Evolutionary conservation across 2,888 invertebrate species (phyloP).

Genomic region (Cylindroiulus punctatus): DNA sequence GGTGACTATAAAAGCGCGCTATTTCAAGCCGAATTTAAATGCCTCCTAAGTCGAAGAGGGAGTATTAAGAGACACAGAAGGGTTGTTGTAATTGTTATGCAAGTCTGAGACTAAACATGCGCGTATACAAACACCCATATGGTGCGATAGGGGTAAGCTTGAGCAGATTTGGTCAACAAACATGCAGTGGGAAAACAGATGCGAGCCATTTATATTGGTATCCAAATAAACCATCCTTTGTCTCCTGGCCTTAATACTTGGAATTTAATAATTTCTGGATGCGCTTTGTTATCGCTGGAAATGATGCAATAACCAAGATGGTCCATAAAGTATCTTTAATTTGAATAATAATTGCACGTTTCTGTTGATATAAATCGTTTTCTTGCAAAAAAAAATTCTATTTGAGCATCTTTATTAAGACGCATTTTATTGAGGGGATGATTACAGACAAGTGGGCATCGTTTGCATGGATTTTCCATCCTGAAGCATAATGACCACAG

Average conservation of each 20-base stretch:
- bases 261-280: not conserved
- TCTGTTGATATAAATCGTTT: no score
- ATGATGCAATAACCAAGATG: not conserved
- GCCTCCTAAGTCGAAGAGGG: slow-evolving; percentile 24
- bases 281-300: not conserved
- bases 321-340: not conserved
- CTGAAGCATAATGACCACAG: no score
- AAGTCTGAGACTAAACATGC: slow-evolving; percentile 27
- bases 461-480: no score
- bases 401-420: no score
- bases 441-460: no score
- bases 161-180: slow-evolving; percentile 27
- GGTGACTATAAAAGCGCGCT: not conserved
- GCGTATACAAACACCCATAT: slow-evolving; percentile 8
- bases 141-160: slow-evolving; percentile 4
- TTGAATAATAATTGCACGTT: no score
- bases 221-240: slow-evolving; percentile 28
- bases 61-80: slow-evolving; percentile 27
- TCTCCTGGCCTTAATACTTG: slow-evolving; percentile 6
- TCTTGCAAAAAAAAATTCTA: no score
- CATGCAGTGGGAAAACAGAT: slow-evolving; percentile 26
- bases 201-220: slow-evolving; percentile 9
- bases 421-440: no score
- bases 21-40: slow-evolving; percentile 13
- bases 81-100: slow-evolving; percentile 27